Base-by-base conservation (phyloP, 2,113 vertebrate genomes). In the Cheilinus undulatus region DNA sequence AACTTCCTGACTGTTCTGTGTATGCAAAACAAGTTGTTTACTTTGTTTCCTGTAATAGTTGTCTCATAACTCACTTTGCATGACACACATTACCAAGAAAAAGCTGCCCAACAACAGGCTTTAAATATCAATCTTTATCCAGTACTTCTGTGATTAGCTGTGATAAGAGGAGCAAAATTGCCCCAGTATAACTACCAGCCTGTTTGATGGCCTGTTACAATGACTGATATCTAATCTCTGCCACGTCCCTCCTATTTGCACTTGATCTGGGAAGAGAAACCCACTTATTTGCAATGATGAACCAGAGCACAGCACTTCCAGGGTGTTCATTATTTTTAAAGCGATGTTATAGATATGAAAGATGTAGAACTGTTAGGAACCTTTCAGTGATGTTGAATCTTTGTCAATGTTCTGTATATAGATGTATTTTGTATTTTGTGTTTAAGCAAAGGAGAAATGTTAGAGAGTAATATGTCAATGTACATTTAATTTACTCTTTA, bases 251-350 rank as follows among this genome's bases (percentile, higher is more conserved):
- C 15, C 50, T 57, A 43, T 72, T 76, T 82, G 69, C 56, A 68
- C 51, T 83, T 56, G 66, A 86, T 61, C 24, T 54, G 26, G 56
- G 52, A 75, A 51, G 54, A 49, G 30, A 3, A 15, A 12, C n/a
- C 28, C 20, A 20, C 49, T 58, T 62, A 24, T 82, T 70, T 54
- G 24, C 40, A 42, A 54, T 67, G 28, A 80, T 77, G 57, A 78
- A 68, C 26, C 60, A 23, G 46, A 17, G 48, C 54, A 60, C 51
- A 12, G 11, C 58, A 34, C 51, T 77, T 27, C 54, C 63, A 67
- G 17, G 2, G 0, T 43, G 60, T 72, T 70, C 32, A 69, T 80
- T 83, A 64, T n/a, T 52, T 32, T 66, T 8, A 36, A 73, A 69
- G 69, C 38, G 51, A 13, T 7, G 5, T 64, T 65, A 58, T 56